Evolutionary conservation across 1,140 invertebrate genomes (phyloP), one percentile per base, ranked within the genome.

Genomic region (Heliconius congener): DNA sequence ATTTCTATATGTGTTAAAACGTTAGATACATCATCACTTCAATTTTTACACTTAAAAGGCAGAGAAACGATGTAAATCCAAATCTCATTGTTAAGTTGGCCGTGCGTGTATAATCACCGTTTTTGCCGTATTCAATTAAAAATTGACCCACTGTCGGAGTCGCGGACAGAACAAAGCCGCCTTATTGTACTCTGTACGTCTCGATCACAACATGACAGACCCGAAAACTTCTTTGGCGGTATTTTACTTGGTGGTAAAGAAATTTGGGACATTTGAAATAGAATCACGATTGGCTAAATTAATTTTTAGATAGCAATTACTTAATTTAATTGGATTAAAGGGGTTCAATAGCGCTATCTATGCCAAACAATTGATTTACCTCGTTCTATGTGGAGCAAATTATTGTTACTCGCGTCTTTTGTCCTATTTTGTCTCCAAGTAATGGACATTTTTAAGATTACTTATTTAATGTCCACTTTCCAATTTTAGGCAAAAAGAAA

Each of bases 111-210:
- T 90, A 91, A 91, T 91, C 86, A 85, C 85, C 86, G 87, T 91
- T 92, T 91, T 90, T 90, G 87, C 86, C 76, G 88, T 85, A 88
- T 92, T 93, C 91, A 94, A 92, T 94, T 94, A 94, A 91, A 91
- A 90, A 83, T 85, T 93, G 92, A 93, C 92, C 92, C 86, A 94
- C 88, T 93, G 86, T 75, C 83, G 82, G 60, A 73, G 83, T 71
- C 76, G 80, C 76, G 84, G 82, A 83, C 83, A 85, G 85, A 90
- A 87, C 85, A 87, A 88, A 91, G 86, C 84, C 79, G 76, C 52
- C 80, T 82, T 81, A 82, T 87, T 87, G 76, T 87, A 46, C 72
- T 79, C 66, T 73, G 81, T 57, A 46, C 77, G 50, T 72, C 74
- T 79, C 79, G 60, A 74, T 79, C 79, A 79, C 82, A 85, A 81